Base-by-base conservation (phyloP, 2,888 invertebrate species). In the Arge pagana region DNA sequence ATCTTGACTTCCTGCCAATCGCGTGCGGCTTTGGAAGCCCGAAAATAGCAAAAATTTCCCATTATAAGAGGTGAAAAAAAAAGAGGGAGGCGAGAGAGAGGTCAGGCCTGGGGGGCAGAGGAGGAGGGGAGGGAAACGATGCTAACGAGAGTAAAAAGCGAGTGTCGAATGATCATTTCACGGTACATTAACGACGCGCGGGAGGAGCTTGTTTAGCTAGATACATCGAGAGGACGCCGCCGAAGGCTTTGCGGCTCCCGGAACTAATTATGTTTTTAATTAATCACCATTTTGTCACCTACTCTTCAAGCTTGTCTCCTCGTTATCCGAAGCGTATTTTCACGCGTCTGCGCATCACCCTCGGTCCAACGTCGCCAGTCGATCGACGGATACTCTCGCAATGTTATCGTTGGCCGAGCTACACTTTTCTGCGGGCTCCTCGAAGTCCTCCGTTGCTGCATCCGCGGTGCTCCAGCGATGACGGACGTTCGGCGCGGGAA, bases 181-280 rank as follows among this genome's bases (percentile, higher is more conserved):
- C 68, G 74, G 64, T 66, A 67, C 70, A 70, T 75, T 71, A 71
- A 63, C 58, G 61, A 55, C 50, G 57, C 49, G 58, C 68, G 63
- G 68, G 67, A 62, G 67, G 66, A 42, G 50, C 43, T 35, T 50
- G 50, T 43, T 35, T 50, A 35, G 16, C 26, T 13, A 15, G 21
- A 11, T 33, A n/a, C 11, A 13, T 33, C n/a, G n/a, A n/a, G n/a
- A n/a, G n/a, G n/a, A 19, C 42, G 11, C 13, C 18, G 30, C 42
- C 30, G 30, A 11, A 30, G 6, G 28, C 33, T n/a, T 33, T 15
- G 13, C 33, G 19, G 11, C 45, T 33, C 15, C 33, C 33, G 33
- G 19, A 45, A 66, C 74, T 74, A 75, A 76, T 75, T 71, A 72
- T 69, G 66, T 72, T 72, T 74, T 75, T 74, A 72, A 76, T 76